Conservation (phyloP, 2,888 invertebrate genomes). For the Melanophora roralis region DNA sequence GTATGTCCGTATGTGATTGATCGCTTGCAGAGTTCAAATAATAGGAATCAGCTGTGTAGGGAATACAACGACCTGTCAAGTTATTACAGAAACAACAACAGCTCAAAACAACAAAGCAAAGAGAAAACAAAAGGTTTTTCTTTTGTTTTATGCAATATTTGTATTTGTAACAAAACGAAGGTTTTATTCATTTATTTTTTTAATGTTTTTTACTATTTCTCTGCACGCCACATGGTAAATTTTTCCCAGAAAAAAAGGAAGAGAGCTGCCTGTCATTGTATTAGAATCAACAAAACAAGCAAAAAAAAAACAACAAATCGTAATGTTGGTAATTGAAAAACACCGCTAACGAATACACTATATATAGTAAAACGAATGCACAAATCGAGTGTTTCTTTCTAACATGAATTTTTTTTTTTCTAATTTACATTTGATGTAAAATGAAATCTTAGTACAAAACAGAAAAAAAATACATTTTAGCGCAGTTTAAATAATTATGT, state of each 20-base stretch:
- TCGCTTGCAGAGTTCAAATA: constrained; percentile 55
- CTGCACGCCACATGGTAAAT: constrained; percentile 50
- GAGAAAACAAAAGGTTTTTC: constrained; percentile 7
- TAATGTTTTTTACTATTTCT: constrained; percentile 22
- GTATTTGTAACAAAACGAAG: constrained; percentile 21
- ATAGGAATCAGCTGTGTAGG: constrained; percentile 65
- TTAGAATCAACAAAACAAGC: not conserved
- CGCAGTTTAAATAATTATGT: no score
- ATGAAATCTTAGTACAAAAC: no score
- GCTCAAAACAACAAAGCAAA: constrained; percentile 31
- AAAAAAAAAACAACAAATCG: not conserved
- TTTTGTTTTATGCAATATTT: not conserved
- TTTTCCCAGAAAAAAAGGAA: constrained; percentile 1
- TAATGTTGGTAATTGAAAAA: constrained; percentile 33
- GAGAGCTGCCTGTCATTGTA: no score
- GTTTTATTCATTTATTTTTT: constrained; percentile 52
- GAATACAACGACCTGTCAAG: constrained; percentile 67
- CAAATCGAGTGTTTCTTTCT: constrained; percentile 42
- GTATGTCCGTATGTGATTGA: no score
- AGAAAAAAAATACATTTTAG: not conserved
- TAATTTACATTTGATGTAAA: no score
- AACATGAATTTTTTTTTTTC: constrained; percentile 23
- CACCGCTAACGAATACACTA: constrained; percentile 58
- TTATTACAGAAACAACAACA: constrained; percentile 46
- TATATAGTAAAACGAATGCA: constrained; percentile 21